Percentiles rank a stretch among this genome's conserved stretches.
Conservation (phyloP, 53 echinoderm and acorn worm genomes). For the Henricia sp. region DNA sequence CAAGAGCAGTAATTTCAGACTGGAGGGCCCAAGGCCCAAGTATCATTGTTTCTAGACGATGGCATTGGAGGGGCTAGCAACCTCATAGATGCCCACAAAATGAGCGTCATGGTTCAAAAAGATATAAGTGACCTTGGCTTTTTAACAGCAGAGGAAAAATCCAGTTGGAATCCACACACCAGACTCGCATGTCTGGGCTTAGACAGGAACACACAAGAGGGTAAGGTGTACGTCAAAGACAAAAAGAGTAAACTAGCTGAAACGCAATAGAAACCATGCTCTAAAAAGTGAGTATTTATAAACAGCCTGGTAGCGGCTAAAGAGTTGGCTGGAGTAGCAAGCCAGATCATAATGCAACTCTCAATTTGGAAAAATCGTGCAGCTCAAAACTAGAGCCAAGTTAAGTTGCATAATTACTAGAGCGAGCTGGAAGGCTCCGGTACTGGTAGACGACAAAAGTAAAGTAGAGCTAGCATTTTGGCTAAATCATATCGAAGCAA, state of each 20-base stretch:
- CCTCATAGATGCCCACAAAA: background rate
- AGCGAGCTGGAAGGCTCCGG: constrained; percentile 39
- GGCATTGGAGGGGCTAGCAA: background rate
- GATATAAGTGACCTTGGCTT: constrained; percentile 8
- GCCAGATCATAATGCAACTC: constrained; percentile 18
- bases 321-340: constrained; percentile 8
- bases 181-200: constrained; percentile 1
- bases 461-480: constrained; percentile 19
- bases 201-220: background rate
- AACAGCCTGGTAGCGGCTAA: background rate
- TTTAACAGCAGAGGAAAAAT: constrained; percentile 27
- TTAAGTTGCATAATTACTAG: constrained; percentile 15
- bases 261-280: background rate
- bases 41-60: background rate
- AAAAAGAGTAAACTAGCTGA: background rate
- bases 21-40: constrained; percentile 37
- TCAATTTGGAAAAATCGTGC: constrained; percentile 10
- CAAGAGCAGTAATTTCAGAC: background rate
- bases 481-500: background rate
- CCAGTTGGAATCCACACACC: constrained; percentile 1
- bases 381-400: constrained; percentile 8
- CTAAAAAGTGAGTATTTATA: background rate
- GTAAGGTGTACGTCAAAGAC: background rate
- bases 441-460: background rate
- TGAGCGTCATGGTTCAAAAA: background rate